These are phyloP conservation scores for Abramis brama DNA, from an alignment of 2,113 vertebrate genomes.

Conservation along the genomic window DNA sequence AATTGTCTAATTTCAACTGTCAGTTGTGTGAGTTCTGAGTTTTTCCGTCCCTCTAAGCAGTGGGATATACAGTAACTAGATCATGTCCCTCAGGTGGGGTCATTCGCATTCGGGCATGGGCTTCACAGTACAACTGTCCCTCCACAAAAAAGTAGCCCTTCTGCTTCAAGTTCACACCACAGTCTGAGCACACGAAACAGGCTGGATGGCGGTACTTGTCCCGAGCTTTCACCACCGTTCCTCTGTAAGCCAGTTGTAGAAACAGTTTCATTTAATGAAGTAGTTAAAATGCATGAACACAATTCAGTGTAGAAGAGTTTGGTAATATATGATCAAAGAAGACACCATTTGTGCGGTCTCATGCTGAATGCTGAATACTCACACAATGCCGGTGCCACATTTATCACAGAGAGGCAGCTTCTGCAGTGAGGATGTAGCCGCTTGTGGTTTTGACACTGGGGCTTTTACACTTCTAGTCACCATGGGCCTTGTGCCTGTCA, in stretches of 20 bases:
- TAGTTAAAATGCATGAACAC: neutral
- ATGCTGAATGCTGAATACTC: conserved; percentile 68
- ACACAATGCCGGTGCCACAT: conserved; percentile 96
- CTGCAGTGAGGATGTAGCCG: conserved; percentile 79
- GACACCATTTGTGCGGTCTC: neutral
- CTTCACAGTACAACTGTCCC: conserved; percentile 86
- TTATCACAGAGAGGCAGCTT: conserved; percentile 95
- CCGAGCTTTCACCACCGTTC: conserved; percentile 84
- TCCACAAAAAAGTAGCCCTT: conserved; percentile 91
- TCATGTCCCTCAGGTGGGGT: conserved; percentile 84
- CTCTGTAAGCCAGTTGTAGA: conserved; percentile 65
- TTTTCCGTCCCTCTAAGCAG: conserved; percentile 60
- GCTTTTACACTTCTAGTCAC: conserved; percentile 91
- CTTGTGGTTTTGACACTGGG: conserved; percentile 81
- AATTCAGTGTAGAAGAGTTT: neutral
- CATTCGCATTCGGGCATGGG: conserved; percentile 80
- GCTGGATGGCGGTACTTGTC: conserved; percentile 86
- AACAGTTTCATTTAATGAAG: neutral
- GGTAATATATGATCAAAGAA: neutral
- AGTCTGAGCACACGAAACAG: conserved; percentile 88
- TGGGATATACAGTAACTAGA: conserved; percentile 82
- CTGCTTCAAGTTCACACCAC: conserved; percentile 85
- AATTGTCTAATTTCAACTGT: neutral
- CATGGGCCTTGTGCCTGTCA: conserved; percentile 84
- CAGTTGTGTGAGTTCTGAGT: neutral